phyloP scores from a whole-genome alignment of 2,113 vertebrate genomes.

The Puma concolor region DNA sequence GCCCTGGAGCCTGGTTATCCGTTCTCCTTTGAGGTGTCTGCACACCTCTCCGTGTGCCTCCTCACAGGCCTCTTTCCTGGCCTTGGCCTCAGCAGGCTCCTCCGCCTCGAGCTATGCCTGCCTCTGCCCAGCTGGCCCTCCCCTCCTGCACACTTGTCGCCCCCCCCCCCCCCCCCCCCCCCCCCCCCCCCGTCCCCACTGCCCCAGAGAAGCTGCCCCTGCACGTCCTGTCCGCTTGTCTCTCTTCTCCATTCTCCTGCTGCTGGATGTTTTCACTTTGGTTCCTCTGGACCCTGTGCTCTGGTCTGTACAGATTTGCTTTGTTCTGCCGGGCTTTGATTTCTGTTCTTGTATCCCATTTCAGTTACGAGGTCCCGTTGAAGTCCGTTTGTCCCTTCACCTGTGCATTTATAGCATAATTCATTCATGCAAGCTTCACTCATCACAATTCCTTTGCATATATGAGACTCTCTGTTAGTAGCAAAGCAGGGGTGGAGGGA shows the following conservation, averaged over 20 bases:
- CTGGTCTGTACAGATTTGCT: neutral
- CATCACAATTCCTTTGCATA: neutral
- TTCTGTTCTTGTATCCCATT: neutral
- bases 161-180: too few species aligned
- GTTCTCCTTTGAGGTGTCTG: neutral
- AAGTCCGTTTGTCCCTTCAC: neutral
- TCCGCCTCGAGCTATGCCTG: accelerated
- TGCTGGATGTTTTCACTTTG: neutral
- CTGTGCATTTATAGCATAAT: neutral
- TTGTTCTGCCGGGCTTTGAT: neutral
- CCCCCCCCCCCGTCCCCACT: accelerated
- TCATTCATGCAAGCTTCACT: neutral
- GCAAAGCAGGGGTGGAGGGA: neutral
- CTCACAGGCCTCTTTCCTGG: neutral
- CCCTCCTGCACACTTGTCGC: too few species aligned
- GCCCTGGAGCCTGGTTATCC: neutral
- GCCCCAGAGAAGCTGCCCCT: neutral
- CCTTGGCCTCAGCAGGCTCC: neutral
- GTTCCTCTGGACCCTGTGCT: neutral
- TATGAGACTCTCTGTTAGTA: neutral
- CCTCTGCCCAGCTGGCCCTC: neutral
- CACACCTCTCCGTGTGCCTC: neutral
- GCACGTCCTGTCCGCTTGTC: neutral
- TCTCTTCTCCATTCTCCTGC: neutral
- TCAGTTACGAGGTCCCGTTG: neutral